These are phyloP conservation scores for Tetanocera ferruginea DNA, from an alignment of 2,888 invertebrate species.

Conservation along the genomic window DNA sequence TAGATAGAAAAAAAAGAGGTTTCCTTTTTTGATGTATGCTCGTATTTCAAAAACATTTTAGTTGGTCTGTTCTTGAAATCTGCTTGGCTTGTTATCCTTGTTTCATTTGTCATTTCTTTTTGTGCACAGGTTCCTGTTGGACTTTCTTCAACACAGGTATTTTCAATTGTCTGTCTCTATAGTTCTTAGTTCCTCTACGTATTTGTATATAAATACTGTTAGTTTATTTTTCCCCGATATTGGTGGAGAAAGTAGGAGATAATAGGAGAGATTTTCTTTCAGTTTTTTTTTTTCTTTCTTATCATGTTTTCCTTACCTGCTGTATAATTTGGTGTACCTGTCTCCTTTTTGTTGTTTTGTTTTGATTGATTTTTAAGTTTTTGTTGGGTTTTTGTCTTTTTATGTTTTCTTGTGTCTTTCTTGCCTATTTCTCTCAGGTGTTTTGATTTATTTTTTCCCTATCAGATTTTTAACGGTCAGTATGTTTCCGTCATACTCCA, in stretches of 20 bases:
- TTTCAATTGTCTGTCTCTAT: conserved; percentile 29
- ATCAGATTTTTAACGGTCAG: not conserved
- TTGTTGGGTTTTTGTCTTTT: not conserved
- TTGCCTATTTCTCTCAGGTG: not conserved
- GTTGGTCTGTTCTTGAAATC: not conserved
- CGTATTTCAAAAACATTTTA: not conserved
- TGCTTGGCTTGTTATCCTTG: not conserved
- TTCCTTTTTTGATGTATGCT: not conserved
- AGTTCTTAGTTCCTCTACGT: conserved; percentile 4
- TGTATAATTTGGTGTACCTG: conserved; percentile 23
- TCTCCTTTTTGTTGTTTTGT: conserved; percentile 5
- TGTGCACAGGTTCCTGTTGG: conserved; percentile 44
- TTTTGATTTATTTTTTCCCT: conserved; percentile 6
- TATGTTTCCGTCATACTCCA: not conserved
- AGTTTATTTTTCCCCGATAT: conserved; percentile 15
- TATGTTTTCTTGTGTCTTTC: not conserved
- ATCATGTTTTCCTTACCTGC: conserved; percentile 18
- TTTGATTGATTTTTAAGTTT: conserved; percentile 14
- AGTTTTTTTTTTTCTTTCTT: not conserved
- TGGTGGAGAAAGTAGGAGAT: conserved; percentile 44
- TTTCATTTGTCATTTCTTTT: not conserved
- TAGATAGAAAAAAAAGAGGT: not conserved
- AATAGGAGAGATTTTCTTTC: conserved; percentile 40
- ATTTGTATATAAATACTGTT: not conserved
- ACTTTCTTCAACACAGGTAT: conserved; percentile 42